A percentile compares a stretch with the other conserved stretches of the same genome.
These are phyloP conservation scores for Cebus imitator DNA, from an alignment of 2,113 vertebrate species.

Conservation along the genomic window DNA sequence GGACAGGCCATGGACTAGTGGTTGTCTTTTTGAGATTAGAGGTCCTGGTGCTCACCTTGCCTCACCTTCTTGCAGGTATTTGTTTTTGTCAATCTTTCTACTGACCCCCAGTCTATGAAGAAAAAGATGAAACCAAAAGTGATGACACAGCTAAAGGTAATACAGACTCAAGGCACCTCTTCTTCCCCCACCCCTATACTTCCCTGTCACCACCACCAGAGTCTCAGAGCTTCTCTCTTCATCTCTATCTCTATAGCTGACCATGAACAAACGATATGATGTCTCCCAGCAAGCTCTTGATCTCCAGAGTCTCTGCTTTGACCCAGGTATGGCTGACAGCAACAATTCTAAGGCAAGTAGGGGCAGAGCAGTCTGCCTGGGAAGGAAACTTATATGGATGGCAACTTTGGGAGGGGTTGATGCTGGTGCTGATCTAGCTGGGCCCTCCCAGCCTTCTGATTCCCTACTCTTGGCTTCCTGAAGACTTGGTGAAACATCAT, in stretches of 20 bases:
- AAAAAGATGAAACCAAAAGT: constrained; percentile 61
- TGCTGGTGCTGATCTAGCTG: neutral
- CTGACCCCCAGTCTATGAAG: neutral
- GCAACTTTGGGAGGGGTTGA: neutral
- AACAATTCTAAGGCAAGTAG: neutral
- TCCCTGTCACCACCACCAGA: neutral
- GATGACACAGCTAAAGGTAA: constrained; percentile 78
- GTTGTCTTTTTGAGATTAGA: neutral
- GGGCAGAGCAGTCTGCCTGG: neutral
- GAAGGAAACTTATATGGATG: neutral
- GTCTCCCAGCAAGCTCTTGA: constrained; percentile 86
- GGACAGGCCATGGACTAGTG: neutral
- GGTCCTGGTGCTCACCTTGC: neutral
- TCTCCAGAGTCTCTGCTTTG: constrained; percentile 86
- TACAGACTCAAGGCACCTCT: neutral
- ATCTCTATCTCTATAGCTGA: constrained; percentile 58
- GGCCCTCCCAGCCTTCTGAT: neutral
- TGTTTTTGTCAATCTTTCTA: constrained; percentile 4
- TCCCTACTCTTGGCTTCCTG: neutral
- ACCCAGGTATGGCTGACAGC: constrained; percentile 72
- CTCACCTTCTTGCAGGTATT: constrained; percentile 56
- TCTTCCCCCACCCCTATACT: accelerated
- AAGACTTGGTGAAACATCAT: constrained; percentile 85
- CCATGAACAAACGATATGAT: constrained; percentile 89
- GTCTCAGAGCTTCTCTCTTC: neutral